Conservation (phyloP, 1,140 invertebrate genomes). For the Venturia canescens region DNA sequence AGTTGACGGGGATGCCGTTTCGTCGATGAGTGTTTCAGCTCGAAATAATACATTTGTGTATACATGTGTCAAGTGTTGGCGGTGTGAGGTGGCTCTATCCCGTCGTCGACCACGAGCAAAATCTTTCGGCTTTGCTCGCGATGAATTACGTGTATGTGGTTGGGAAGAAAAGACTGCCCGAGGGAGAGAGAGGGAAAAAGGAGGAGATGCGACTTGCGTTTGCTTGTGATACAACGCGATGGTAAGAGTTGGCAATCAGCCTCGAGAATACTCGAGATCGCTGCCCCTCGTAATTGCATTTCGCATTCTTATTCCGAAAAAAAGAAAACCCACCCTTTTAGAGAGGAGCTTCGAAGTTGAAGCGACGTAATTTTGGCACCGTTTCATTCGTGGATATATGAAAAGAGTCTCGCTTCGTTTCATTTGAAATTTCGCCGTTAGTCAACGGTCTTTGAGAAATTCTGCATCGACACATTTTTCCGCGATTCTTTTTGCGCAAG, state of each 20-base stretch:
- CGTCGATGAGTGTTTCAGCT: slow-evolving; percentile 15
- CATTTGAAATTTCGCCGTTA: too few species aligned
- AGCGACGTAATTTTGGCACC: not conserved
- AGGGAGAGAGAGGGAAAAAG: not conserved
- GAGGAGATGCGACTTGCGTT: slow-evolving; percentile 6
- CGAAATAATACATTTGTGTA: slow-evolving; percentile 18
- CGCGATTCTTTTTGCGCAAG: too few species aligned
- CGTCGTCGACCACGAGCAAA: not conserved
- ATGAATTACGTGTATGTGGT: not conserved
- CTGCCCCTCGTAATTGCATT: slow-evolving; percentile 68
- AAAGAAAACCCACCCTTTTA: slow-evolving; percentile 5
- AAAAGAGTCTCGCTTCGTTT: too few species aligned
- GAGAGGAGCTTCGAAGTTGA: not conserved
- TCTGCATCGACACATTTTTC: too few species aligned
- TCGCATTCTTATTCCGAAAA: slow-evolving; percentile 65
- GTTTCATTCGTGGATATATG: too few species aligned
- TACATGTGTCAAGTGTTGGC: not conserved
- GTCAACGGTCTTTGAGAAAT: too few species aligned
- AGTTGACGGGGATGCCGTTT: slow-evolving; percentile 12
- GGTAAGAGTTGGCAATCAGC: slow-evolving; percentile 71
- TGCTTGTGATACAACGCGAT: slow-evolving; percentile 66
- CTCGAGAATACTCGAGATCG: slow-evolving; percentile 69
- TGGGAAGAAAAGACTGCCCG: not conserved
- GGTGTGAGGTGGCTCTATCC: not conserved
- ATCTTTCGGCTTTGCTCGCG: not conserved